These are phyloP conservation scores for Dendrolimus pini DNA, from an alignment of 2,888 invertebrate genomes.

Conservation along the genomic window DNA sequence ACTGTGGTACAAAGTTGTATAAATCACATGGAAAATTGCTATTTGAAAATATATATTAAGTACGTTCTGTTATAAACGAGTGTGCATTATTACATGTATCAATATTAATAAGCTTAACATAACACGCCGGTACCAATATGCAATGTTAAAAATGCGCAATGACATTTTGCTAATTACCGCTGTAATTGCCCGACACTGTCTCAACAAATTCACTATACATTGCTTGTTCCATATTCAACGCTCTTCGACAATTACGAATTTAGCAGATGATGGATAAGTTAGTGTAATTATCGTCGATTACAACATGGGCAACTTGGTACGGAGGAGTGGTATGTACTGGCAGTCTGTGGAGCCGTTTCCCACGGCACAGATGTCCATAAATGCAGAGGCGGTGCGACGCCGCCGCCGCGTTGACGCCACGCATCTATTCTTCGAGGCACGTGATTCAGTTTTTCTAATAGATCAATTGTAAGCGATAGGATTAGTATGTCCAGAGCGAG, in stretches of 20 bases:
- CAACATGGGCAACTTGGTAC: neutral
- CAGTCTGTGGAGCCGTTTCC: neutral
- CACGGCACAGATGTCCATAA: conserved; percentile 2
- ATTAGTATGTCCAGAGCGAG: neutral
- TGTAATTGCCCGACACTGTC: neutral
- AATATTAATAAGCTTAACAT: neutral
- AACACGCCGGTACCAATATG: neutral
- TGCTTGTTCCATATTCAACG: neutral
- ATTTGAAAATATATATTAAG: neutral
- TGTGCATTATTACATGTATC: neutral
- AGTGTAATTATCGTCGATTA: neutral
- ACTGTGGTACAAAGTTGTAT: neutral
- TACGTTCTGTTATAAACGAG: neutral
- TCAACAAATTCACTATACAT: neutral
- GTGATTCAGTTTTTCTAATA: neutral
- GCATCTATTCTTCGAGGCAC: neutral
- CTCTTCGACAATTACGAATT: neutral
- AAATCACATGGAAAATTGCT: neutral
- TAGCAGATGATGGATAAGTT: neutral
- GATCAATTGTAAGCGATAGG: neutral
- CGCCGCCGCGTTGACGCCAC: neutral
- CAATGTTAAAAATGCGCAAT: conserved; percentile 43
- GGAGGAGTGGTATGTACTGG: conserved; percentile 1
- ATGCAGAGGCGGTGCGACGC: neutral
- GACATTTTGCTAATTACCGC: conserved; percentile 35